Percentiles rank a stretch among this genome's conserved stretches.
These are phyloP conservation scores for Isurus oxyrinchus DNA, from an alignment of 2,113 vertebrate genomes.

Conservation along the genomic window DNA sequence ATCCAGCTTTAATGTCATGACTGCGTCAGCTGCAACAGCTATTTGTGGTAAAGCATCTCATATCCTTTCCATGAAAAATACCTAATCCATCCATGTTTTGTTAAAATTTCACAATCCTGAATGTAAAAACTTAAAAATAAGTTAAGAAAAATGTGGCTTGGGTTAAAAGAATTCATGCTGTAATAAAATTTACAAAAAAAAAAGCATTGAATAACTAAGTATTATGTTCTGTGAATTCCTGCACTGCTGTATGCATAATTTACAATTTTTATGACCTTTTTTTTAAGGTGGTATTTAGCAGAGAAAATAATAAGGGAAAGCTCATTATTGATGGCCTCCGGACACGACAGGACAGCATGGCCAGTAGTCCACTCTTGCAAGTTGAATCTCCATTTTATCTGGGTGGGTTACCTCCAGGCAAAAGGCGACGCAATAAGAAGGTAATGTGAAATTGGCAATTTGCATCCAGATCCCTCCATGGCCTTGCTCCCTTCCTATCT, in stretches of 20 bases:
- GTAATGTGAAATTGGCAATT: constrained; percentile 46
- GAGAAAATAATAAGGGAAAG: constrained; percentile 57
- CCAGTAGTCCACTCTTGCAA: constrained; percentile 52
- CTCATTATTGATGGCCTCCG: constrained; percentile 78
- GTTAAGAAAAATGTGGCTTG: not conserved
- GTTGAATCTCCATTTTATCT: constrained; percentile 60
- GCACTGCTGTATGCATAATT: not conserved
- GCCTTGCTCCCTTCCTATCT: not conserved
- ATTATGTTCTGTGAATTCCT: not conserved
- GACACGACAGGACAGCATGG: constrained; percentile 60
- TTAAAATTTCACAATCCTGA: not conserved
- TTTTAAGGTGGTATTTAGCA: constrained; percentile 72
- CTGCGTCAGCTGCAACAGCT: not conserved
- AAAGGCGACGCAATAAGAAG: constrained; percentile 46
- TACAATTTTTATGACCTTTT: not conserved
- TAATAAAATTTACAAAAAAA: not conserved
- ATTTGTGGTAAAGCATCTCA: not conserved
- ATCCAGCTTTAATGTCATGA: not conserved
- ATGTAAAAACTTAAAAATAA: not conserved
- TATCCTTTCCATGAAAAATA: not conserved
- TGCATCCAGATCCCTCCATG: not conserved
- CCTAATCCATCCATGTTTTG: not conserved
- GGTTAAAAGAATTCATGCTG: not conserved
- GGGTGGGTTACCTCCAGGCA: constrained; percentile 60
- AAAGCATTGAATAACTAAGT: constrained; percentile 51